Base-by-base conservation (phyloP, 2,113 vertebrate genomes). In the Gallinago paraguaiae region DNA sequence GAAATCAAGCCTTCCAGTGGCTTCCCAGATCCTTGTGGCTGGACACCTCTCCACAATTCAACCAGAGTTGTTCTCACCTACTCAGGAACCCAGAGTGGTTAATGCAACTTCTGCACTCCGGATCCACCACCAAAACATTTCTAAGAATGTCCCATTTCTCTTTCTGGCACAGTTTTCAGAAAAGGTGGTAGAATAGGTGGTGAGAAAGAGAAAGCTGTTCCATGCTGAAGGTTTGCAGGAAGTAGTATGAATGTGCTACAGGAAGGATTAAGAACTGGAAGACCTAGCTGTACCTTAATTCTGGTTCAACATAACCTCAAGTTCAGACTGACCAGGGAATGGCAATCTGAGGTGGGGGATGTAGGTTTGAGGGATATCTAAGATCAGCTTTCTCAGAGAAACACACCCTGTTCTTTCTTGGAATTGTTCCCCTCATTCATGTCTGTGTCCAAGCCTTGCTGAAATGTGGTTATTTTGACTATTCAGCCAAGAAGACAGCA, bases 211-310 rank as follows among this genome's bases (percentile, higher is more conserved):
- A 75, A 70, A 45, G 13, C 8, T n/a, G 22, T 37, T 31, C 14
- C 3, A 6, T 56, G n/a, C 3, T 60, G 20, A 60, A 37, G 1
- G 30, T 74, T 51, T 91, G 25, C 10, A 61, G 23, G 10, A 82
- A 53, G 7, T 24, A 31, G 17, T 41, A 2, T 45, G 45, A 65
- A 48, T 0, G 0, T 67, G 13, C 7, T 75, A 28, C 23, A 30
- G 11, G 14, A 78, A 65, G 6, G 6, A 88, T 20, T 74, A 65
- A 56, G 11, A 69, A 4, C 22, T 56, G 27, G 2, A 86, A 57
- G 25, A 61, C 41, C 18, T 31, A 78, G 6, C 1, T 39, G 28
- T 56, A 54, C 30, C 28, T 87, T 43, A n/a, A 64, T 54, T 86
- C n/a, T 59, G 10, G 31, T 89, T 76, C 46, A 50, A 8, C 3